These are phyloP conservation scores for Theristus sp. DNA, from an alignment of 2,888 invertebrate genomes.

Conservation along the genomic window DNA sequence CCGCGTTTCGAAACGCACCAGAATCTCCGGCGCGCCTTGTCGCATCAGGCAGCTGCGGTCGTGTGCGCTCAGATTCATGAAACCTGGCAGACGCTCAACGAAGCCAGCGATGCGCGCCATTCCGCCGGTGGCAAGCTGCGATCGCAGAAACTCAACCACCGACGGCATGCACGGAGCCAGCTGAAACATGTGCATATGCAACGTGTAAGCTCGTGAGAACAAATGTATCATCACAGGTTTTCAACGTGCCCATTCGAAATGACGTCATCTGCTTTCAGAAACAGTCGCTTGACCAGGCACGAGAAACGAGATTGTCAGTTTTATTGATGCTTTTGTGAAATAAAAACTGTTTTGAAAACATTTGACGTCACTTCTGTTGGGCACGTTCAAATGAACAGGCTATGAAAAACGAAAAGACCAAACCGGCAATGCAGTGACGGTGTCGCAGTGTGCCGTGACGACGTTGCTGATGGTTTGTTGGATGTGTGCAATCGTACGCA, in stretches of 20 bases:
- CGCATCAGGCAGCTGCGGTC: conserved; percentile 1
- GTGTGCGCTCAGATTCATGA: background rate
- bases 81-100: conserved; percentile 4
- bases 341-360: too few relatives aligned
- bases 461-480: background rate
- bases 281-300: too few relatives aligned
- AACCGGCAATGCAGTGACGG: conserved; percentile 2
- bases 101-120: background rate
- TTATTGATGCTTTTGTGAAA: too few relatives aligned
- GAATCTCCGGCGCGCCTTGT: conserved; percentile 3
- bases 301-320: too few relatives aligned
- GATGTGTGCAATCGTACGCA: background rate
- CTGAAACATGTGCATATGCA: background rate
- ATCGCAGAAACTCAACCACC: background rate
- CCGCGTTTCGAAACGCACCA: background rate
- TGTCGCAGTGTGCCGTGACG: conserved; percentile 3
- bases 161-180: background rate
- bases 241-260: too few relatives aligned
- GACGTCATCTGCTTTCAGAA: too few relatives aligned
- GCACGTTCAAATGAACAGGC: too few relatives aligned
- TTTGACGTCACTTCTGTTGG: too few relatives aligned
- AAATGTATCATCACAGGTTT: too few relatives aligned
- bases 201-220: too few relatives aligned
- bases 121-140: background rate
- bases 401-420: background rate